Base-by-base conservation (phyloP, 2,888 invertebrate genomes). In the Eremobia ochroleuca region DNA sequence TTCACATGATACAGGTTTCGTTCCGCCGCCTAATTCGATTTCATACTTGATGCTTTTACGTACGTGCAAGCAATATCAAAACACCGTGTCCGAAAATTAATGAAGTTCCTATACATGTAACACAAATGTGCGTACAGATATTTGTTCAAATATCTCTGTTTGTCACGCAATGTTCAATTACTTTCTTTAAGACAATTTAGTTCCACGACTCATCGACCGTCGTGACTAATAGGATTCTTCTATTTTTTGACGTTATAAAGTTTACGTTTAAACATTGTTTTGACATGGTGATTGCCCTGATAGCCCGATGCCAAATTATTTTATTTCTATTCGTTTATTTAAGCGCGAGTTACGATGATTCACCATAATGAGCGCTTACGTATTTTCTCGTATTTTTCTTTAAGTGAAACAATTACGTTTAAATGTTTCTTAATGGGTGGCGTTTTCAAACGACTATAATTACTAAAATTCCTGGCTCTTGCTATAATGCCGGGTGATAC, bases 41-140 rank as follows among this genome's bases (percentile, higher is more conserved):
- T 92, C 90, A 94, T 92, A 93, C 92, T 88, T 86, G 90, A 90
- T 92, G 91, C 91, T 91, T 92, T 93, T 90, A 93, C 91, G 92
- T 92, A 94, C 92, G 94, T 92, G 92, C 91, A 91, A 91, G 91
- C 92, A 94, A 94, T 94, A 89, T 89, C 88, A 92, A 93, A 93
- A 93, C 89, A 93, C 94, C 95, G 93, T 93, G 91, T 92, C 93
- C 89, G 92, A 93, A 91, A 91, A 92, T 92, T 94, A 94, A 94
- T 95, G 90, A 93, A 92, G 85, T 89, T 87, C 89, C 88, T 90
- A 91, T 86, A 90, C 88, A 88, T 90, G 88, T 88, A 90, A 91
- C 87, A 90, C 90, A 93, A 94, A 94, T 93, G 92, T 94, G 94
- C 93, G 90, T 90, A 87, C 88, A 90, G 88, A 83, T 89, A 91